Conservation (phyloP, 2,113 vertebrate species). For the Bucco capensis region DNA sequence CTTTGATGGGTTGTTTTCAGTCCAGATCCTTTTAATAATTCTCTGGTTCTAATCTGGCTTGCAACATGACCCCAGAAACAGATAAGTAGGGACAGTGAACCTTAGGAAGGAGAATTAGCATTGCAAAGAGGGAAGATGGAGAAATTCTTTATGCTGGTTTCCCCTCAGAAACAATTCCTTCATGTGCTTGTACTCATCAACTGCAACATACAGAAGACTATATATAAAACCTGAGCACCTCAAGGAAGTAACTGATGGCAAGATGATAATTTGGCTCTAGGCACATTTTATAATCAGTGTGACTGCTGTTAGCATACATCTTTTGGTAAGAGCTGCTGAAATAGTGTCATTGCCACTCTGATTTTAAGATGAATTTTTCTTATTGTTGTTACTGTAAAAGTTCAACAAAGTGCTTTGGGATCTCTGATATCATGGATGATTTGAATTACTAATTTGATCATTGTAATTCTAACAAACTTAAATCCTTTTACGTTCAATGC, state of each 20-base stretch:
- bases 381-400: neutral
- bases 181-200: neutral
- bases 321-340: neutral
- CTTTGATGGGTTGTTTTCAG: neutral
- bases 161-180: neutral
- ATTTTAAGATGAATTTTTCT: neutral
- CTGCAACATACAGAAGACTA: neutral
- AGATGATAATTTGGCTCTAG: neutral
- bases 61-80: neutral
- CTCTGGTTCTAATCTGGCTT: neutral
- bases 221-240: neutral
- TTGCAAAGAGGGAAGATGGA: neutral
- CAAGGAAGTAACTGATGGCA: neutral
- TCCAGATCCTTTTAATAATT: neutral
- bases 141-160: neutral
- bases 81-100: neutral
- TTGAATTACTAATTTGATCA: neutral
- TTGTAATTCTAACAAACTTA: neutral
- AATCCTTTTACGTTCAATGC: neutral
- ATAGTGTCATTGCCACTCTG: neutral
- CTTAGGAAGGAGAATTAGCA: neutral
- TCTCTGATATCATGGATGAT: neutral
- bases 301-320: neutral
- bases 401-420: neutral
- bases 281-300: neutral